Percentiles rank a stretch among this genome's conserved stretches.
phyloP scores from a whole-genome alignment of 92 coral and sea anemone genomes.

The Ricordea florida region DNA sequence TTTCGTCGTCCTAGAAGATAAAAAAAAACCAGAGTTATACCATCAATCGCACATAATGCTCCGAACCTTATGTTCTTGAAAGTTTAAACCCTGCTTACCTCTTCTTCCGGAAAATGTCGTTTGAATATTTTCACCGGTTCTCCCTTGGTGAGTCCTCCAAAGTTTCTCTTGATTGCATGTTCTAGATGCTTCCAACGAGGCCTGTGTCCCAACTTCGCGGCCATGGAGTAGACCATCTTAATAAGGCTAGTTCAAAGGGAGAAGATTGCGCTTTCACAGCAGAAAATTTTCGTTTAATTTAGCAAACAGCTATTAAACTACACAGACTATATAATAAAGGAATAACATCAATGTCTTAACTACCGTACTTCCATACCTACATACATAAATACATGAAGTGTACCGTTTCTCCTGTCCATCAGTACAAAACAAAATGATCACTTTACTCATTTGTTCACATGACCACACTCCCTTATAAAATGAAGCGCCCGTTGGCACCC shows the following conservation, averaged over 20 bases:
- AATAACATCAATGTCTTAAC: too few species aligned
- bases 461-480: too few species aligned
- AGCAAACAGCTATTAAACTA: too few species aligned
- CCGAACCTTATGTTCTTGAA: too few species aligned
- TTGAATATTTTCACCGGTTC: slow-evolving; percentile 74
- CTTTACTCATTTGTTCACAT: too few species aligned
- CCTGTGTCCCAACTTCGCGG: slow-evolving; percentile 28
- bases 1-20: slow-evolving; percentile 7
- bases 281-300: not conserved
- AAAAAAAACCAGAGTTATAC: not conserved
- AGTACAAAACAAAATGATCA: too few species aligned
- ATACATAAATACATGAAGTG: too few species aligned
- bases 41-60: not conserved
- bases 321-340: too few species aligned
- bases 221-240: slow-evolving; percentile 82
- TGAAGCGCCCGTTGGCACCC: too few species aligned
- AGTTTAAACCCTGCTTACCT: not conserved
- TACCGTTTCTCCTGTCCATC: too few species aligned
- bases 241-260: slow-evolving; percentile 57
- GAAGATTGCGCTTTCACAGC: too few species aligned
- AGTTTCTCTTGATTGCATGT: slow-evolving; percentile 82
- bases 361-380: too few species aligned
- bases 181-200: slow-evolving; percentile 75
- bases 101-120: not conserved
- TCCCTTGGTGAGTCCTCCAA: slow-evolving; percentile 73